Percentiles rank a stretch among this genome's conserved stretches.
Evolutionary conservation across 2,888 invertebrate species (phyloP).

Genomic region (Thumatha senex): DNA sequence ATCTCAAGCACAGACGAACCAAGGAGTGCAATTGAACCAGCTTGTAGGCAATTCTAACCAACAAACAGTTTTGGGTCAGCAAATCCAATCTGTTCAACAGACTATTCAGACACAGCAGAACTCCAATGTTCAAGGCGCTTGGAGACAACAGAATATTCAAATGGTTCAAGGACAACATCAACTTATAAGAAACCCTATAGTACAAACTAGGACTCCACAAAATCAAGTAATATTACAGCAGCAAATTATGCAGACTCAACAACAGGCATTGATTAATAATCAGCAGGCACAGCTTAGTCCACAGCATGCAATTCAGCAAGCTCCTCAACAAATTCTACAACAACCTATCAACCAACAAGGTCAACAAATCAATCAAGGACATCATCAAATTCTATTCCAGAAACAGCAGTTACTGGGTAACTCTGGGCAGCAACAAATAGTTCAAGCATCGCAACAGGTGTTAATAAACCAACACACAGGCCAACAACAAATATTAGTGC

Average conservation of each 20-base stretch:
- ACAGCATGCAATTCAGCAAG: conserved; percentile 79
- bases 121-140: conserved; percentile 64
- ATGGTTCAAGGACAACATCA: conserved; percentile 82
- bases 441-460: conserved; percentile 80
- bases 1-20: conserved; percentile 64
- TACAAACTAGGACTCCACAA: conserved; percentile 74
- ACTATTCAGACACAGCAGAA: conserved; percentile 69
- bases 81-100: conserved; percentile 78
- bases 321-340: conserved; percentile 84
- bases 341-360: conserved; percentile 82
- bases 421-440: conserved; percentile 78
- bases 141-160: conserved; percentile 80
- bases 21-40: conserved; percentile 73
- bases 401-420: conserved; percentile 84
- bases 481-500: conserved; percentile 77
- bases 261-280: conserved; percentile 72
- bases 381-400: conserved; percentile 76
- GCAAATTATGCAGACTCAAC: conserved; percentile 82
- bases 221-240: conserved; percentile 82
- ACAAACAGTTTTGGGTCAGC: conserved; percentile 72
- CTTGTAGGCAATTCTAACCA: conserved; percentile 68
- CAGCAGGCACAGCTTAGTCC: conserved; percentile 79
- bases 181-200: conserved; percentile 73
- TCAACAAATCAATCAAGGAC: conserved; percentile 76
- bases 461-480: conserved; percentile 76